Percentiles rank a stretch among this genome's conserved stretches.
These are phyloP conservation scores for Oxystoma pomonae DNA, from an alignment of 2,888 invertebrate species.

Conservation along the genomic window DNA sequence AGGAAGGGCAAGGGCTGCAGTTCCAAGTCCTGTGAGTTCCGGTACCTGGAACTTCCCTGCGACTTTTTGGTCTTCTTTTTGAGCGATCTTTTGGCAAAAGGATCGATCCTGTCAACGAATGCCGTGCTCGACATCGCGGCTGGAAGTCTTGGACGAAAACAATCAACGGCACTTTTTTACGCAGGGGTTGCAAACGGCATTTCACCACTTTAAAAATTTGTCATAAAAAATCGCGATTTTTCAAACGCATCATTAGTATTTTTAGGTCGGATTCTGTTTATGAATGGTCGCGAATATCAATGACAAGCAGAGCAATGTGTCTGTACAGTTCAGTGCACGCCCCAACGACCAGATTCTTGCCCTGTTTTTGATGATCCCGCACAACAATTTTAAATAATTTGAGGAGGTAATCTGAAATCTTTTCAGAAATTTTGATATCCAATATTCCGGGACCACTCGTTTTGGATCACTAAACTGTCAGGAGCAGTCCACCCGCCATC, in stretches of 20 bases:
- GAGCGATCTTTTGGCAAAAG: conserved; percentile 95
- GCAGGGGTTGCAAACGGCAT: conserved; percentile 40
- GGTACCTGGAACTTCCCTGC: conserved; percentile 97
- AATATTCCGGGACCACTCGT: conserved; percentile 7
- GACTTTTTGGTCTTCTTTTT: conserved; percentile 98
- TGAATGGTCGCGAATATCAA: conserved; percentile 44
- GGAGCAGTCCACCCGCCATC: conserved; percentile 49
- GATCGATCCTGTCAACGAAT: conserved; percentile 99
- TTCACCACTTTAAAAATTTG: conserved; percentile 38
- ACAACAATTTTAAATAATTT: neutral
- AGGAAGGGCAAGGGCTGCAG: conserved; percentile 92
- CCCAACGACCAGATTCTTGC: conserved; percentile 35
- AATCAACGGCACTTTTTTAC: conserved; percentile 31
- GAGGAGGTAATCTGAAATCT: neutral
- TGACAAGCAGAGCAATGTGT: conserved; percentile 30
- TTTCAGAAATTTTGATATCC: neutral
- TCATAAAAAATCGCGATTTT: conserved; percentile 41
- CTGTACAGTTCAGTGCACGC: conserved; percentile 43
- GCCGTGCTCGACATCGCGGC: conserved; percentile 76
- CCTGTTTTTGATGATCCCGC: conserved; percentile 8
- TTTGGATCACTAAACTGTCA: conserved; percentile 42
- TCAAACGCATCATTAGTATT: conserved; percentile 40
- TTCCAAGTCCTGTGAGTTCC: conserved; percentile 97
- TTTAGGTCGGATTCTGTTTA: conserved; percentile 35
- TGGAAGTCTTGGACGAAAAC: conserved; percentile 29